These are phyloP conservation scores for Enteromius fasciolatus DNA, from an alignment of 2,797 vertebrate species.

Conservation along the genomic window DNA sequence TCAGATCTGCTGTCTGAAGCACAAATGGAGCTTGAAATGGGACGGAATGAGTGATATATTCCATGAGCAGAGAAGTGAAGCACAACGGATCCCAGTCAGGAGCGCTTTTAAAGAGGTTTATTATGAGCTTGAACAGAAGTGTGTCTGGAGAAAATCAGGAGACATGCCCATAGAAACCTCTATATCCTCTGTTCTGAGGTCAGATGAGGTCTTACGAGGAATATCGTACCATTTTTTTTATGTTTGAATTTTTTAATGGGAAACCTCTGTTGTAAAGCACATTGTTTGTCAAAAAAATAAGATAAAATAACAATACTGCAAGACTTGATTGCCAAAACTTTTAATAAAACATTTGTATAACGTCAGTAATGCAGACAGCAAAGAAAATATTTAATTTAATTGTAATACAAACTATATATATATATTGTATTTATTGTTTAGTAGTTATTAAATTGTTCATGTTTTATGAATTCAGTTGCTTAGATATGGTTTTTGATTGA, in stretches of 20 bases:
- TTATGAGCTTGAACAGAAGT: slow-evolving; percentile 13
- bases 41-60: slow-evolving; percentile 51
- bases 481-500: not conserved
- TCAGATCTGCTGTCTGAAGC: slow-evolving; percentile 57
- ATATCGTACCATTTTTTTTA: not conserved
- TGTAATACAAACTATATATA: no score
- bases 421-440: not conserved
- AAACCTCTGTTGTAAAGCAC: not conserved
- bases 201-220: not conserved
- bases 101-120: slow-evolving; percentile 29
- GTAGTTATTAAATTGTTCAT: not conserved
- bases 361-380: no score
- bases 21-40: slow-evolving; percentile 60
- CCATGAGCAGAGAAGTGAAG: slow-evolving; percentile 1
- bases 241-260: not conserved
- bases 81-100: slow-evolving; percentile 3
- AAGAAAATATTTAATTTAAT: no score
- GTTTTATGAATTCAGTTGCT: not conserved
- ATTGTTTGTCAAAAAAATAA: not conserved
- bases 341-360: no score
- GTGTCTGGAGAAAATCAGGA: slow-evolving; percentile 16
- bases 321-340: no score
- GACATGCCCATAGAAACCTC: no score
- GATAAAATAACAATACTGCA: no score
- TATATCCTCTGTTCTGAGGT: no score